A percentile compares a stretch with the other conserved stretches of the same genome.
Conservation (phyloP, 37 sponge, comb jelly and placozoan genomes). For the Lycopodina hypogea region DNA sequence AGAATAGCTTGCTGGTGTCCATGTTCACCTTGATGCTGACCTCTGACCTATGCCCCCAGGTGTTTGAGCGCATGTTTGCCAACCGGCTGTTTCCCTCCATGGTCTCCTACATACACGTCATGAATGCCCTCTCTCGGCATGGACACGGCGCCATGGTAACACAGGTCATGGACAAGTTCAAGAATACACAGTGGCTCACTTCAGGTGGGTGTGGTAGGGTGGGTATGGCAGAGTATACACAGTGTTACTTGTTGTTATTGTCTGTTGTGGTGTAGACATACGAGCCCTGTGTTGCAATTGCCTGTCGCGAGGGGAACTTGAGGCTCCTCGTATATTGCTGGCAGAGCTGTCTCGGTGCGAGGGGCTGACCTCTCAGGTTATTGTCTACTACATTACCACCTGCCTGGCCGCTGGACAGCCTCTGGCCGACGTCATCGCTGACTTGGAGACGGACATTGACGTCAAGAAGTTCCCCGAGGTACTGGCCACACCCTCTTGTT, state of each 20-base stretch:
- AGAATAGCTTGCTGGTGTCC: too few species aligned
- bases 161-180: neutral
- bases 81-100: slow-evolving; percentile 27
- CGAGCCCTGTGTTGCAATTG: neutral
- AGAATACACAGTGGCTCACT: slow-evolving; percentile 1
- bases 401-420: neutral
- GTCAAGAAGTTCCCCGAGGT: neutral
- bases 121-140: slow-evolving; percentile 28
- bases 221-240: too few species aligned
- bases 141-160: slow-evolving; percentile 19
- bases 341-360: neutral
- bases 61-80: slow-evolving; percentile 18
- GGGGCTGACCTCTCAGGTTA: neutral
- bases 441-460: neutral
- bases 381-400: neutral
- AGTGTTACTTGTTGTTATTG: neutral
- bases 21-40: too few species aligned
- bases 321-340: neutral
- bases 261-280: neutral
- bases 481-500: too few species aligned
- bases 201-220: neutral
- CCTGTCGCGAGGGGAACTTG: neutral
- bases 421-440: neutral
- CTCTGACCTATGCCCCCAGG: neutral
- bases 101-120: neutral